Evolutionary conservation across 2,888 invertebrate species (phyloP).

Genomic region (Taphrorychus bicolor): DNA sequence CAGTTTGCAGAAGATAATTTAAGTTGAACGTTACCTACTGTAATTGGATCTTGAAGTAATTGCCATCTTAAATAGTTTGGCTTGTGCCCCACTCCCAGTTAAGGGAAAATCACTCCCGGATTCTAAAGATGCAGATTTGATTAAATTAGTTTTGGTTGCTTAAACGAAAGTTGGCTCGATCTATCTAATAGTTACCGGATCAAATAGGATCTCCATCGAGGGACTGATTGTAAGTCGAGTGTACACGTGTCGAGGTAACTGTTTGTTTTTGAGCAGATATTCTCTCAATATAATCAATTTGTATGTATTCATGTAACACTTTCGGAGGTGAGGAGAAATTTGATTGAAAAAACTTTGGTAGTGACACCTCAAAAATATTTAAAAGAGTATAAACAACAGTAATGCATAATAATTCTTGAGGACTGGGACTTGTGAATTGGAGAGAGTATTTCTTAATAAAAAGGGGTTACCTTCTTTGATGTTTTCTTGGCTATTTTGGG

Average conservation of each 20-base stretch:
- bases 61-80: conserved; percentile 19
- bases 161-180: not conserved
- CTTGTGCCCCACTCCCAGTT: not conserved
- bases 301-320: no score
- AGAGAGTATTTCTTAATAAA: no score
- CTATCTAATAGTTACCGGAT: not conserved
- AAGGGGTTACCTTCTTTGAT: no score
- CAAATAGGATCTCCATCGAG: not conserved
- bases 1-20: conserved; percentile 6
- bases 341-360: no score
- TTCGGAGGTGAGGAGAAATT: no score
- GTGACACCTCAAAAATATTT: no score
- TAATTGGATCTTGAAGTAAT: conserved; percentile 11
- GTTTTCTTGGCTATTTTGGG: no score
- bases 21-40: conserved; percentile 2
- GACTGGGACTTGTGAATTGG: no score
- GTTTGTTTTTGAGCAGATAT: no score
- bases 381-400: no score
- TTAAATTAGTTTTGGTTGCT: conserved; percentile 20
- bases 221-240: not conserved
- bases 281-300: no score
- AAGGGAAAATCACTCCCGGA: conserved; percentile 11
- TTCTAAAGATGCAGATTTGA: conserved; percentile 14
- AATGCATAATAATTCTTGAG: no score
- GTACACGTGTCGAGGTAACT: not conserved